Evolutionary conservation across 2,888 invertebrate species (phyloP).

Genomic region (Gerris lacustris): DNA sequence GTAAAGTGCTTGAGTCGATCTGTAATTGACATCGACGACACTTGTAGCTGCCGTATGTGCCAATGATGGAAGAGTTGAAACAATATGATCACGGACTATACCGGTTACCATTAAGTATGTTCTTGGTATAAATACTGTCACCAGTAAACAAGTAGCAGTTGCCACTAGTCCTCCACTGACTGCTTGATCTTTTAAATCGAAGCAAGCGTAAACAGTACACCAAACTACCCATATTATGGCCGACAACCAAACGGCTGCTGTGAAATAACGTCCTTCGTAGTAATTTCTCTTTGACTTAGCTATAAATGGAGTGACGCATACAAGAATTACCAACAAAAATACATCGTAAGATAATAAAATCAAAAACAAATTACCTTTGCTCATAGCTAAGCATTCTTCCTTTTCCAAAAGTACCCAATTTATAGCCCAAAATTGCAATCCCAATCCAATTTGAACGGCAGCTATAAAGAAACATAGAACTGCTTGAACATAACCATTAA

Average conservation of each 20-base stretch:
- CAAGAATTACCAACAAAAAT: slow-evolving; percentile 45
- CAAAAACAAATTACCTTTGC: slow-evolving; percentile 42
- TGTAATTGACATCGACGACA: slow-evolving; percentile 38
- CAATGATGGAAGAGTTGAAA: slow-evolving; percentile 33
- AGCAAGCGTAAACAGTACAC: slow-evolving; percentile 39
- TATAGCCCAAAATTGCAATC: slow-evolving; percentile 36
- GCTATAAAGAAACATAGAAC: slow-evolving; percentile 51
- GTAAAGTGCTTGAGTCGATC: slow-evolving; percentile 34
- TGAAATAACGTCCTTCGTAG: slow-evolving; percentile 45
- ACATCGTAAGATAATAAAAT: slow-evolving; percentile 49
- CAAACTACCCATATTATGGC: slow-evolving; percentile 49
- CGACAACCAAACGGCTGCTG: slow-evolving; percentile 43
- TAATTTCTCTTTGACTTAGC: slow-evolving; percentile 54
- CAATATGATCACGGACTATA: slow-evolving; percentile 46
- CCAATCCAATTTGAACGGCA: slow-evolving; percentile 42
- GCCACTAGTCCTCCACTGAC: slow-evolving; percentile 49
- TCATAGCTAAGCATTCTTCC: slow-evolving; percentile 39
- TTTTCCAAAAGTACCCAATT: slow-evolving; percentile 41
- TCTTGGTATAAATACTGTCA: slow-evolving; percentile 53
- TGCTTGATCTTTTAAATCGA: slow-evolving; percentile 40
- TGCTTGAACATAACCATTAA: slow-evolving; percentile 56
- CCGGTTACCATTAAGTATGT: slow-evolving; percentile 55
- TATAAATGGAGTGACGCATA: slow-evolving; percentile 49
- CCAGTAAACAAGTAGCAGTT: slow-evolving; percentile 49
- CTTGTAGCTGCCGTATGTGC: slow-evolving; percentile 28